phyloP scores from a whole-genome alignment of 1,140 invertebrate species.

The Heliothis subflexa region DNA sequence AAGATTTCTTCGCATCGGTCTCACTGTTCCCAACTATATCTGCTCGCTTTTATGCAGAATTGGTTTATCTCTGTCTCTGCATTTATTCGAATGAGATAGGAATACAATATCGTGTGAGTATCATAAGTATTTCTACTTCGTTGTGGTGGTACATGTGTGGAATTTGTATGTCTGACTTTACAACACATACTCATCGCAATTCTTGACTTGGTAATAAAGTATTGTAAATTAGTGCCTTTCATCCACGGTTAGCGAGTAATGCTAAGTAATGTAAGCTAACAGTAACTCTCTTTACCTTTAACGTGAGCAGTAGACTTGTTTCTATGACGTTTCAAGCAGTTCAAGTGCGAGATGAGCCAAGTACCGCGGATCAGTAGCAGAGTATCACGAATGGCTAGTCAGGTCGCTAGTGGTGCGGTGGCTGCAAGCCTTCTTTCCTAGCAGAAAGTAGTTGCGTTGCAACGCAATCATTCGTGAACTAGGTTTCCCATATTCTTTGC shows the following conservation, averaged over 20 bases:
- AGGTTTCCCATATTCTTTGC: slow-evolving; percentile 77
- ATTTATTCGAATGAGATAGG: slow-evolving; percentile 78
- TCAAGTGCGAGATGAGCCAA: slow-evolving; percentile 35
- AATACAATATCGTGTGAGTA: slow-evolving; percentile 59
- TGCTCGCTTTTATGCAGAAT: slow-evolving; percentile 65
- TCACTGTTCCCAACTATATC: slow-evolving; percentile 27
- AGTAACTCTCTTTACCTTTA: slow-evolving; percentile 1
- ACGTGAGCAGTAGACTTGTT: not conserved
- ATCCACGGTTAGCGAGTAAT: slow-evolving; percentile 6
- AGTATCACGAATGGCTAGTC: slow-evolving; percentile 68
- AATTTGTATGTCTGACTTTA: slow-evolving; percentile 50
- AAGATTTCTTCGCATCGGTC: slow-evolving; percentile 10
- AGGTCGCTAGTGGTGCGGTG: slow-evolving; percentile 52
- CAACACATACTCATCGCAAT: slow-evolving; percentile 54
- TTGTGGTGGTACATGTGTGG: slow-evolving; percentile 45
- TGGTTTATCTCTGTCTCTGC: slow-evolving; percentile 68
- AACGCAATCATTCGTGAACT: slow-evolving; percentile 58
- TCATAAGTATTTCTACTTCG: slow-evolving; percentile 47
- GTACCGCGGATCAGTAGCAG: slow-evolving; percentile 51
- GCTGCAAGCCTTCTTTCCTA: slow-evolving; percentile 78
- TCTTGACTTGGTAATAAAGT: slow-evolving; percentile 35
- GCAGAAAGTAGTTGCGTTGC: slow-evolving; percentile 76
- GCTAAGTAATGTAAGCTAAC: slow-evolving; percentile 29
- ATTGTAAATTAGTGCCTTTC: slow-evolving; percentile 37
- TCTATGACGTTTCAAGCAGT: slow-evolving; percentile 20